Base-by-base conservation (phyloP, 2,113 vertebrate species). In the Entelurus aequoreus region DNA sequence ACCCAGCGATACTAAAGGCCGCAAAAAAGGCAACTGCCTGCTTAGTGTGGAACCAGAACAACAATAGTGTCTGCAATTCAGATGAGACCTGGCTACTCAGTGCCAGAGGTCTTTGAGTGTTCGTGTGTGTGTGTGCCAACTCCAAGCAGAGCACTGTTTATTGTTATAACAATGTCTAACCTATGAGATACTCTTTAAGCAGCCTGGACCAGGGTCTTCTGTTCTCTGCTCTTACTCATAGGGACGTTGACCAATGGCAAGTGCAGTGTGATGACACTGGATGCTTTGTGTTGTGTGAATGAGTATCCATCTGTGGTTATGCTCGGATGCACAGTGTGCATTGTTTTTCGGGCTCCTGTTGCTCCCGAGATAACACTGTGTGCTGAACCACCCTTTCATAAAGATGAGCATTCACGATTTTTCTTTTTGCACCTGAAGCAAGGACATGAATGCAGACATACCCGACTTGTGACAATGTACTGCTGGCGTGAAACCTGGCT, bases 11-110 rank as follows among this genome's bases (percentile, higher is more conserved):
- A 71, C 72, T 78, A 80, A 66, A 58, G 67, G 64, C 72, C 66
- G 84, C 74, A 77, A 86, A 84, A 79, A 74, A 79, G 66, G 52
- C 78, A 60, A 21, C 72, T 69, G 69, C 71, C 72, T 80, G 69
- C 69, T 48, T 54, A 73, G 70, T 58, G 65, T 65, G 55, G 66
- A 74, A 69, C 59, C 40, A 57, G 44, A 69, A 65, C 72, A 77
- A 83, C 76, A 75, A 79, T 75, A 47, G 64, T 81, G 70, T 77
- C 66, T 67, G 48, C 76, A 66, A 71, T 60, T 55, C 72, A 64
- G 71, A 82, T 75, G 81, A 80, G 72, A 51, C 63, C 54, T n/a
- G 55, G 68, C 65, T 78, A 66, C 61, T 67, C 38, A 37, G 83
- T 85, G 78, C 83, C 84, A 85, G 77, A 63, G 61, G 83, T 74